Evolutionary conservation across 2,888 invertebrate species (phyloP).

Genomic region (Galerucella calmariensis): DNA sequence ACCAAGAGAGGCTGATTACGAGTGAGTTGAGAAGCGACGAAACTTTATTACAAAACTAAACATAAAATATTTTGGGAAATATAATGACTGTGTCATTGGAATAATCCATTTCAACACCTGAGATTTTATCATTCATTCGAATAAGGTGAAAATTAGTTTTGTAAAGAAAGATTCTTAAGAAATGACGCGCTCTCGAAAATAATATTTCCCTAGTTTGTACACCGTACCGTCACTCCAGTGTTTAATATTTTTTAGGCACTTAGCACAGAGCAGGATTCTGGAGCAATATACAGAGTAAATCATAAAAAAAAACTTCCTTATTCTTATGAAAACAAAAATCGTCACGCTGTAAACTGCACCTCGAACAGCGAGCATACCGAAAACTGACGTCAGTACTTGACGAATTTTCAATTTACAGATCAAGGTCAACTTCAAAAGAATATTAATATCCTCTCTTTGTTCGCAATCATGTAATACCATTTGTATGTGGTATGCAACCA

Average conservation of each 20-base stretch:
- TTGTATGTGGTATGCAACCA: background rate
- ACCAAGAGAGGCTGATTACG: constrained; percentile 31
- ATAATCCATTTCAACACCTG: too few species aligned
- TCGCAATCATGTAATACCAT: background rate
- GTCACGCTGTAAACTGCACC: constrained; percentile 53
- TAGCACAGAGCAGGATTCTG: constrained; percentile 63
- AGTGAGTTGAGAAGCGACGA: constrained; percentile 14
- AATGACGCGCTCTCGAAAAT: constrained; percentile 50
- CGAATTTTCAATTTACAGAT: constrained; percentile 22
- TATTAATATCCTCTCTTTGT: background rate
- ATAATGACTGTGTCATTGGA: too few species aligned
- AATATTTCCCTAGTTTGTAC: constrained; percentile 51
- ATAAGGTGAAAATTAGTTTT: background rate
- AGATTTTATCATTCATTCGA: background rate
- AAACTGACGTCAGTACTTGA: constrained; percentile 51
- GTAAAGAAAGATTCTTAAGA: constrained; percentile 17
- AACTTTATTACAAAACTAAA: constrained; percentile 19
- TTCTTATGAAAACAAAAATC: constrained; percentile 53
- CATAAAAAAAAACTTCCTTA: constrained; percentile 55
- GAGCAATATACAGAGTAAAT: constrained; percentile 58
- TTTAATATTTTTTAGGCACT: constrained; percentile 60
- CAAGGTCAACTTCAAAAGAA: constrained; percentile 20
- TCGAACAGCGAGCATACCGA: constrained; percentile 54
- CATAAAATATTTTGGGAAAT: too few species aligned
- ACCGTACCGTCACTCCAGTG: constrained; percentile 59